Percentiles rank a stretch among this genome's conserved stretches.
Evolutionary conservation across 2,797 vertebrate genomes (phyloP).

Genomic region (Brachyrhaphis roseni): DNA sequence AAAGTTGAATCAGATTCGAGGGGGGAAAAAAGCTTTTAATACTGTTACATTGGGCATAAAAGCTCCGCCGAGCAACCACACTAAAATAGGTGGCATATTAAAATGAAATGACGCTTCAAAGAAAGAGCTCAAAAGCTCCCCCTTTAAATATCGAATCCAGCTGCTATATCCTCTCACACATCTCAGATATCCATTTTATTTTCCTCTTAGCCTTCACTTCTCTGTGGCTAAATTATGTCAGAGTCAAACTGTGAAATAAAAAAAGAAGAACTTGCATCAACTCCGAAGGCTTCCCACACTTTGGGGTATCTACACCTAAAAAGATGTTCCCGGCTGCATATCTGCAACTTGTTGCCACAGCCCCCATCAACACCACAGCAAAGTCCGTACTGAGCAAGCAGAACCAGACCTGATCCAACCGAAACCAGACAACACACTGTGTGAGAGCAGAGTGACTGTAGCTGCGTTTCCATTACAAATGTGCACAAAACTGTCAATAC

Average conservation of each 20-base stretch:
- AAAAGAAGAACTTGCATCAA: background rate
- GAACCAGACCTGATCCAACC: conserved; percentile 58
- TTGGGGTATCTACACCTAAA: background rate
- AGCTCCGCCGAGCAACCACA: conserved; percentile 20
- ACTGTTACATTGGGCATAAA: background rate
- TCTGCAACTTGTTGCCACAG: background rate
- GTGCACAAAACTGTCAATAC: too few relatives aligned
- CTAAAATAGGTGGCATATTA: conserved; percentile 2
- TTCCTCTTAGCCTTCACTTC: conserved; percentile 6
- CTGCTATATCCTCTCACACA: conserved; percentile 34
- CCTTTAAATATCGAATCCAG: conserved; percentile 63
- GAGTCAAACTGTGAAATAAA: background rate
- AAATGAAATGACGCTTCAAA: conserved; percentile 29
- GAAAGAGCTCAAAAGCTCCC: conserved; percentile 17
- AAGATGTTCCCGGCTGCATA: background rate
- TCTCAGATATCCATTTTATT: conserved; percentile 4
- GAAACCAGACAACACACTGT: conserved; percentile 33
- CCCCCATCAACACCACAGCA: background rate
- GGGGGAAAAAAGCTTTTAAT: background rate
- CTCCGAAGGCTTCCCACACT: conserved; percentile 16
- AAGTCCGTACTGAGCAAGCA: conserved; percentile 41
- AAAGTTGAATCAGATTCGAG: background rate
- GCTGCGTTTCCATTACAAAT: background rate
- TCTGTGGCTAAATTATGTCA: conserved; percentile 7
- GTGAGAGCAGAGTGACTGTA: background rate